phyloP scores from a whole-genome alignment of 2,797 vertebrate species.

The Channallabes apus region DNA sequence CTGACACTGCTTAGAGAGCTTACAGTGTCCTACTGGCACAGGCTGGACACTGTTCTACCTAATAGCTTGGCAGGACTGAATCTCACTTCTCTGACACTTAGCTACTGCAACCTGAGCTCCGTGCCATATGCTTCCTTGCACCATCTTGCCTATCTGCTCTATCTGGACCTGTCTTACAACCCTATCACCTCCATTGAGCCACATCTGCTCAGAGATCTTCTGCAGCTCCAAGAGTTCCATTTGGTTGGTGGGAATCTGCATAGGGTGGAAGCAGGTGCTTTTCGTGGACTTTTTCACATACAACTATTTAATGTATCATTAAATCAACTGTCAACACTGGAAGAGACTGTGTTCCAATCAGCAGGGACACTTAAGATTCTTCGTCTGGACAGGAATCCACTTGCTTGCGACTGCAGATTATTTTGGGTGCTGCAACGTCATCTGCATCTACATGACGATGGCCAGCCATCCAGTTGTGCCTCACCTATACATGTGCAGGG shows the following conservation, averaged over 20 bases:
- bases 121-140: constrained; percentile 77
- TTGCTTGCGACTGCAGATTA: constrained; percentile 86
- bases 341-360: constrained; percentile 77
- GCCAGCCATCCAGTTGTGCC: constrained; percentile 69
- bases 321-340: constrained; percentile 80
- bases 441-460: constrained; percentile 70
- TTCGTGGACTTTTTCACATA: constrained; percentile 73
- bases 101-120: constrained; percentile 74
- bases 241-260: constrained; percentile 74
- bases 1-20: constrained; percentile 75
- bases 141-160: constrained; percentile 79
- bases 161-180: constrained; percentile 85
- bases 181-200: constrained; percentile 77
- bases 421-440: constrained; percentile 78
- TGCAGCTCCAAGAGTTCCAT: constrained; percentile 80
- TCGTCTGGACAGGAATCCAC: constrained; percentile 78
- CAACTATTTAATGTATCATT: constrained; percentile 78
- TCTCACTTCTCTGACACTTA: constrained; percentile 80
- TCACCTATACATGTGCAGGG: constrained; percentile 70
- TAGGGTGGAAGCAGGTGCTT: constrained; percentile 74
- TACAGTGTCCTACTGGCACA: constrained; percentile 74
- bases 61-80: constrained; percentile 83
- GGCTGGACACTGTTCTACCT: constrained; percentile 71
- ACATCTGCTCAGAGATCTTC: constrained; percentile 70
- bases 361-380: constrained; percentile 72